A percentile compares a stretch with the other conserved stretches of the same genome.
Conservation (phyloP, 2,797 vertebrate species). For the Sternarchorhynchus goeldii region DNA sequence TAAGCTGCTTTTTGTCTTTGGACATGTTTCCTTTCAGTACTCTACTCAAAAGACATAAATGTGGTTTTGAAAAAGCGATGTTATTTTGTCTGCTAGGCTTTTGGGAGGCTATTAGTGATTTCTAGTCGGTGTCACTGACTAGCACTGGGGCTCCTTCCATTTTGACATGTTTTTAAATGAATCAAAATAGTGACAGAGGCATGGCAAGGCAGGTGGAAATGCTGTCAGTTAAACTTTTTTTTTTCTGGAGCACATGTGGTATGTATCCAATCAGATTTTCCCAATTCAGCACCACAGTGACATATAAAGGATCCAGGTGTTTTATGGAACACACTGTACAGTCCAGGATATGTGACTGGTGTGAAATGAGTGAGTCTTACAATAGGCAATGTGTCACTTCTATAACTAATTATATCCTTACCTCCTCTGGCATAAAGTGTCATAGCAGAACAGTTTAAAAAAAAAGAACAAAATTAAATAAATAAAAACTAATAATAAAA, state of each 20-base stretch:
- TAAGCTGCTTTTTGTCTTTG: slow-evolving; percentile 60
- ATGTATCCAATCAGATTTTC: slow-evolving; percentile 15
- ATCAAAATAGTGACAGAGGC: slow-evolving; percentile 9
- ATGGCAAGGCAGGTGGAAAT: slow-evolving; percentile 8
- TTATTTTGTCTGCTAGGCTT: slow-evolving; percentile 18
- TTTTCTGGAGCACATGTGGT: slow-evolving; percentile 17
- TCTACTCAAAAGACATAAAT: slow-evolving; percentile 57
- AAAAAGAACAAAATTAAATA: too few species aligned
- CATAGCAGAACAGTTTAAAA: neutral
- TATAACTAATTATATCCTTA: neutral
- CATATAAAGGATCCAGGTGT: slow-evolving; percentile 27
- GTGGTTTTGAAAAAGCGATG: slow-evolving; percentile 50
- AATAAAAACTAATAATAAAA: too few species aligned
- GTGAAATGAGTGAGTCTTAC: slow-evolving; percentile 6
- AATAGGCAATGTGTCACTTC: slow-evolving; percentile 18
- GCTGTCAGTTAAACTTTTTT: slow-evolving; percentile 5
- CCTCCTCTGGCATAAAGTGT: neutral
- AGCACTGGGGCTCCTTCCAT: neutral
- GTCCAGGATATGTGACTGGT: slow-evolving; percentile 1
- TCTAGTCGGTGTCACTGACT: neutral
- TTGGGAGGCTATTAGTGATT: slow-evolving; percentile 28
- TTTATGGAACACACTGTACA: slow-evolving; percentile 13
- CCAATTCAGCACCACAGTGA: slow-evolving; percentile 17
- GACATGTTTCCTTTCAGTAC: slow-evolving; percentile 61
- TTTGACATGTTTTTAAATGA: neutral